phyloP scores from a whole-genome alignment of 2,888 invertebrate species.

The Protodeltote pygarga region DNA sequence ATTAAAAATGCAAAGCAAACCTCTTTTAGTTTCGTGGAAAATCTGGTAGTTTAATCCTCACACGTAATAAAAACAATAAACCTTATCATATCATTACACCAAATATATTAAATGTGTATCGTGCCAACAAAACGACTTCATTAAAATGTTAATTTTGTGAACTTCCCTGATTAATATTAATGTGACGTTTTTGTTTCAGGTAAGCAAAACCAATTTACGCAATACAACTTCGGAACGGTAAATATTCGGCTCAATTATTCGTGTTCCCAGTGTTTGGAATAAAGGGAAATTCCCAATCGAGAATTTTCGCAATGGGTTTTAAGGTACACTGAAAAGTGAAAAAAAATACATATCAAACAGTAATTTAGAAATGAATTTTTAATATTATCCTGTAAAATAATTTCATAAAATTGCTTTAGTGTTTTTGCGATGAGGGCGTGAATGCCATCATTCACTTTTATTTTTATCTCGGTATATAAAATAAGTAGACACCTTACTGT shows the following conservation, averaged over 20 bases:
- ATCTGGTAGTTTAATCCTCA: too few relatives aligned
- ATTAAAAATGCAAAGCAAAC: too few relatives aligned
- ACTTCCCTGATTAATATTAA: slow-evolving; percentile 34
- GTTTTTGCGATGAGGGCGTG: too few relatives aligned
- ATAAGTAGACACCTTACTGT: too few relatives aligned
- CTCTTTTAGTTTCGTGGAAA: too few relatives aligned
- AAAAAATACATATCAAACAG: too few relatives aligned
- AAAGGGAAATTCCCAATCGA: slow-evolving; percentile 29
- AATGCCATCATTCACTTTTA: too few relatives aligned
- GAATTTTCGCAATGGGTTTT: slow-evolving; percentile 11
- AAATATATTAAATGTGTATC: slow-evolving; percentile 8
- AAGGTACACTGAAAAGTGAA: background rate
- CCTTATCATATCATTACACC: slow-evolving; percentile 20
- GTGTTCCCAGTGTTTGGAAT: slow-evolving; percentile 18
- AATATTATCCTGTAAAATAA: too few relatives aligned
- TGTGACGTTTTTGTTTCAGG: slow-evolving; percentile 56
- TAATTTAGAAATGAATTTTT: too few relatives aligned
- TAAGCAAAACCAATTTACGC: slow-evolving; percentile 46
- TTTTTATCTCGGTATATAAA: too few relatives aligned
- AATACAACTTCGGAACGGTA: slow-evolving; percentile 24
- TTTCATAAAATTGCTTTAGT: too few relatives aligned
- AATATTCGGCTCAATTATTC: slow-evolving; percentile 36
- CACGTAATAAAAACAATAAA: too few relatives aligned
- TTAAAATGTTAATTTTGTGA: slow-evolving; percentile 29
- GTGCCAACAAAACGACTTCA: slow-evolving; percentile 10